Conservation (phyloP, 2,797 vertebrate genomes). For the Mormyrops boulengeri region DNA sequence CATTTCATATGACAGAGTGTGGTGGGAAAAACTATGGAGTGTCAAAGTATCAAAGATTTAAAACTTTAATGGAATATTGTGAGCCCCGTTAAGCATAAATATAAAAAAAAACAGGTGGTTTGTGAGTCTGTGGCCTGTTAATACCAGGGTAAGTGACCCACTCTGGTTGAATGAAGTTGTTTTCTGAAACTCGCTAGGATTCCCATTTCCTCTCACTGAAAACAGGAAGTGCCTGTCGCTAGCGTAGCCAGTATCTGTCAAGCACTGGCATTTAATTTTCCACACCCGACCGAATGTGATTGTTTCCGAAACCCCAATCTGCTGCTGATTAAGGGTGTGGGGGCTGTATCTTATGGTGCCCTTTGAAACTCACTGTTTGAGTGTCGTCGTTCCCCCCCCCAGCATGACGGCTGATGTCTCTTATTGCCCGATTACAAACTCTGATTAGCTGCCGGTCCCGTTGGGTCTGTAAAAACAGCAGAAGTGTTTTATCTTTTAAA, state of each 20-base stretch:
- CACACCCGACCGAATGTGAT: neutral
- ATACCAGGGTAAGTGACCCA: neutral
- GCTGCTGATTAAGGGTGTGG: neutral
- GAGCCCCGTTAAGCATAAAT: neutral
- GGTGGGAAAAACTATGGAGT: neutral
- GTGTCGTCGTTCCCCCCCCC: neutral
- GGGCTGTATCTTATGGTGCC: neutral
- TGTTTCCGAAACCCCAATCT: neutral
- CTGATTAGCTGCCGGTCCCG: neutral
- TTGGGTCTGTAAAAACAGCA: neutral
- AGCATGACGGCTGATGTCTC: neutral
- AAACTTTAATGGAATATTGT: neutral
- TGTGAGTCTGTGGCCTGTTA: neutral
- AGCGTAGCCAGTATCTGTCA: neutral
- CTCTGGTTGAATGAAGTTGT: neutral
- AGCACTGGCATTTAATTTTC: neutral
- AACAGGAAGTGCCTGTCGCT: neutral
- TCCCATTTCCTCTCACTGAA: neutral
- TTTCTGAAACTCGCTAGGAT: neutral
- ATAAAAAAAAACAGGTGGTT: neutral
- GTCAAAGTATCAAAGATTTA: neutral
- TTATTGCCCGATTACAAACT: neutral
- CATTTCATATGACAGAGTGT: neutral
- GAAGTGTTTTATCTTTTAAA: neutral
- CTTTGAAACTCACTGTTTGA: neutral